phyloP scores from a whole-genome alignment of 30 jellyfish, hydroid and myxozoan species.

The Aurelia sp. region DNA sequence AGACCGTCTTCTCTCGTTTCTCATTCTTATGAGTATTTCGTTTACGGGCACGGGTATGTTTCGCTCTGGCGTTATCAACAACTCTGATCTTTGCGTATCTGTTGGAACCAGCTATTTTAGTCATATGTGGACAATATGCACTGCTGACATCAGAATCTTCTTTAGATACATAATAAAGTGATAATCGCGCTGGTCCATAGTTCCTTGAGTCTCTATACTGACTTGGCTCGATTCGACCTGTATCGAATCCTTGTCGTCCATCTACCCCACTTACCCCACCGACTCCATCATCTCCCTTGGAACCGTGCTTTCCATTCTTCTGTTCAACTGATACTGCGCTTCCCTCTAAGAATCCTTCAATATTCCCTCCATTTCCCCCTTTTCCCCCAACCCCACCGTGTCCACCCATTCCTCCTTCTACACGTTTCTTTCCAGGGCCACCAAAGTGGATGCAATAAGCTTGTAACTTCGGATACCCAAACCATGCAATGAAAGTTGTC shows the following conservation, averaged over 20 bases:
- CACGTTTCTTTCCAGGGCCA: slow-evolving; percentile 11
- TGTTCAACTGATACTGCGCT: not conserved
- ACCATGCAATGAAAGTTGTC: not conserved
- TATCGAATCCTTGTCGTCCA: slow-evolving; percentile 13
- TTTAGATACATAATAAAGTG: not conserved
- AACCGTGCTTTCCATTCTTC: not conserved
- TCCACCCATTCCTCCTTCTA: slow-evolving; percentile 14
- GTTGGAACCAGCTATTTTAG: not conserved
- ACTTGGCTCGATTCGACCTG: not conserved
- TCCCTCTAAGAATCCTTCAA: not conserved
- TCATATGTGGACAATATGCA: not conserved
- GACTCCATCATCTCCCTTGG: not conserved
- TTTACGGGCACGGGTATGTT: not conserved
- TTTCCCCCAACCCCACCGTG: slow-evolving; percentile 6
- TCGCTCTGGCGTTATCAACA: not conserved
- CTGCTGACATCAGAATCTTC: not conserved
- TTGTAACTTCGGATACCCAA: slow-evolving; percentile 9
- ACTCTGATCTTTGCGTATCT: not conserved
- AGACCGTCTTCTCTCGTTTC: not conserved
- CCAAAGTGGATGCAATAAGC: not conserved
- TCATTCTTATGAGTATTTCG: not conserved
- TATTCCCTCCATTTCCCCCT: not conserved
- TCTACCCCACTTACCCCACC: slow-evolving; percentile 11
- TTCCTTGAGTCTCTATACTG: not conserved
- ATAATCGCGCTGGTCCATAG: slow-evolving; percentile 4